Evolutionary conservation across 1,140 invertebrate genomes (phyloP), one percentile per base, ranked within the genome.

Genomic region (Holcopasites calliopsidis): DNA sequence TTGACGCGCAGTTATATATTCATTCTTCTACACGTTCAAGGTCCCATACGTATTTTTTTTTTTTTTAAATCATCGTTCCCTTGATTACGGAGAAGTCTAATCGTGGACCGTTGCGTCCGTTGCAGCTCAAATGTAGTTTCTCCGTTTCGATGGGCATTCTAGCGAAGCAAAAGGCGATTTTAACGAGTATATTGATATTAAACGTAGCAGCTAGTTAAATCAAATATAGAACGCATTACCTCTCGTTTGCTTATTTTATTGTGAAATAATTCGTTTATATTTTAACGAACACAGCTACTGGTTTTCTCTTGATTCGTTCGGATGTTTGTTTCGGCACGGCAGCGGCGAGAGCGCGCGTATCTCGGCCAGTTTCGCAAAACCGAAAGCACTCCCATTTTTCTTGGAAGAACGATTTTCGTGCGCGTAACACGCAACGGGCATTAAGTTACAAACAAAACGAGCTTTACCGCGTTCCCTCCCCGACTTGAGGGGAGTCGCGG

Each of bases 391-490:
- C 40, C 31, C 72, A 62, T 64, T 57, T 40, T 16, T 72, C 44
- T 26, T 44, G 42, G 42, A 62, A 49, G 23, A 66, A 77, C 26
- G 42, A 70, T 65, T n/a, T 50, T 78, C 21, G 62, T 38, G 49
- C 71, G 68, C 57, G 69, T 70, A 47, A 81, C 35, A 47, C 69
- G 61, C 62, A 74, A 83, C 82, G 89, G 89, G 88, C 87, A 90
- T 90, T 89, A 90, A 82, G 86, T 87, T 88, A 87, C 78, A 85
- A 83, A 86, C 77, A 52, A 87, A 81, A 89, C 83, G 90, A 90
- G 89, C 88, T 89, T 90, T 90, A 89, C 79, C 81, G 80, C 77
- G 66, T 65, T 66, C 50, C 60, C 50, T 62, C 61, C 55, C 33
- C n/a, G n/a, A n/a, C n/a, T 44, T 31, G 3, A 21, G 31, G 79